Evolutionary conservation across 2,888 invertebrate species (phyloP), one percentile per base, ranked within the genome.

Genomic region (Cataglyphis livida): DNA sequence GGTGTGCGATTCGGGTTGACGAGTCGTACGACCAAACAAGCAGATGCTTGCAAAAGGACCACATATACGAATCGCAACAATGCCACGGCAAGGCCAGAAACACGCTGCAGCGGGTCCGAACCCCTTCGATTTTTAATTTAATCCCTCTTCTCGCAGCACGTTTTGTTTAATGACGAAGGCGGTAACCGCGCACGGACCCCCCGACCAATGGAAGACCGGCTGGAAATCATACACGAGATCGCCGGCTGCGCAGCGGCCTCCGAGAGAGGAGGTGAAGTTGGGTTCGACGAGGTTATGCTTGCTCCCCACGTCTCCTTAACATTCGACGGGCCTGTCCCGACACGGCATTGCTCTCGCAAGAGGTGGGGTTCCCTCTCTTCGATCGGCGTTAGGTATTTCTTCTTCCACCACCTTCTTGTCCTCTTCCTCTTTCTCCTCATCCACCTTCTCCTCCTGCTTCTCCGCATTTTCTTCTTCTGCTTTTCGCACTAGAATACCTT

Each of bases 141-240:
- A 65, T 88, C 84, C 85, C 87, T 85, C 83, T 89, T 87, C 82
- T 87, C 84, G 84, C 83, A 85, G 84, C 84, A 84, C 82, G 92
- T 91, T 91, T 92, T 91, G 87, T 91, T 91, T 91, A 92, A 89
- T 90, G 90, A 89, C 85, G 90, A 90, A 91, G 92, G 92, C 91
- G 92, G 92, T 90, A 91, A 90, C 92, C 89, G 90, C 84, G 86
- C 87, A 70, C 84, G 79, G 85, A 85, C 75, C 87, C 88, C 86
- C 78, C 92, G 89, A 90, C 94, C 94, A 94, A 94, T 94, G 83
- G 89, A 90, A 91, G 89, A 75, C 81, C 87, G 87, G 91, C 91
- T 93, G 91, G 93, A 93, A 94, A 94, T 94, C 94, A 93, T 93
- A 93, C 93, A 90, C 93, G 92, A 91, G 91, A 93, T 93, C 93